Evolutionary conservation across 2,888 invertebrate species (phyloP).

Genomic region (Spisula solida): DNA sequence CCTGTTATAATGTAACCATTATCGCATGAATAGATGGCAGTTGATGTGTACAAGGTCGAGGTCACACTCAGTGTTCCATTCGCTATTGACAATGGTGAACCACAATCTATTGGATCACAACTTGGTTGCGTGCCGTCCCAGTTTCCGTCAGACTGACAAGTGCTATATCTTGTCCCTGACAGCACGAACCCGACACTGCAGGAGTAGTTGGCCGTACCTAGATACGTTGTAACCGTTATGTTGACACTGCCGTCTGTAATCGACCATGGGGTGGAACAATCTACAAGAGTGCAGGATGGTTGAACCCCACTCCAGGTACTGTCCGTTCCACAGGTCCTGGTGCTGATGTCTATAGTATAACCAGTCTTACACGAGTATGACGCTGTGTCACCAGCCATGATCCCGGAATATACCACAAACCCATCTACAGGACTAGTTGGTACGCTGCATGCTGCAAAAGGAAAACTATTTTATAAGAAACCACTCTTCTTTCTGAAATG

Average conservation of each 20-base stretch:
- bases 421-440: neutral
- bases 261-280: neutral
- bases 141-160: neutral
- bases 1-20: neutral
- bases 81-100: neutral
- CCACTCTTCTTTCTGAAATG: no score
- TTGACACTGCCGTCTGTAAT: neutral
- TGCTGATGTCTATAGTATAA: neutral
- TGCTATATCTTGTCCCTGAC: neutral
- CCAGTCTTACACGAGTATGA: neutral
- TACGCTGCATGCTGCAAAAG: neutral
- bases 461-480: no score
- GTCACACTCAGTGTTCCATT: neutral
- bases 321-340: neutral
- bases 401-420: neutral
- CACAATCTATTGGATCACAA: neutral
- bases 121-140: neutral
- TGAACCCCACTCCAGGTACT: neutral
- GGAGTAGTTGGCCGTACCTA: neutral
- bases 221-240: neutral
- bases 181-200: neutral
- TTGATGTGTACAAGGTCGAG: neutral
- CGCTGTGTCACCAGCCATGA: neutral
- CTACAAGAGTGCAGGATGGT: neutral
- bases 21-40: neutral